These are phyloP conservation scores for Gallinago stenura DNA, from an alignment of 2,797 vertebrate genomes.

Conservation along the genomic window DNA sequence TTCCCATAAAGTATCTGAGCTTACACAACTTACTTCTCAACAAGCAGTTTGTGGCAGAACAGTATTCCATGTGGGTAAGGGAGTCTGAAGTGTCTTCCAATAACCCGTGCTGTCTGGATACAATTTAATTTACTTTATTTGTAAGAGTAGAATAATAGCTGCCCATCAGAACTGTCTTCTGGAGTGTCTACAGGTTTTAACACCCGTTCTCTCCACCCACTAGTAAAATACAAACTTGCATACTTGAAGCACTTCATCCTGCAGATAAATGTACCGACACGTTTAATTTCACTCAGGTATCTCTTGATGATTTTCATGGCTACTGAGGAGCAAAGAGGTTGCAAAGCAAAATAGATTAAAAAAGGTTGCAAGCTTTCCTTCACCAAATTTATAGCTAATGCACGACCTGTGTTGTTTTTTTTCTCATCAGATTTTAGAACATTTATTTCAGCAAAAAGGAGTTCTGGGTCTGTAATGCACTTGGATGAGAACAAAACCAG, in stretches of 20 bases:
- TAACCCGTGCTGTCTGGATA: neutral
- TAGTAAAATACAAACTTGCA: neutral
- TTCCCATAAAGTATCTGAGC: neutral
- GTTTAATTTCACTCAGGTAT: neutral
- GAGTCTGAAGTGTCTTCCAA: neutral
- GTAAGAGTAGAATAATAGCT: neutral
- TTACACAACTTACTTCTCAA: neutral
- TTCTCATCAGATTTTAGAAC: neutral
- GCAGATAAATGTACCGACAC: neutral
- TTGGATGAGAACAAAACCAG: neutral
- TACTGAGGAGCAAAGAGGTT: neutral
- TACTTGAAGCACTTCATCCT: neutral
- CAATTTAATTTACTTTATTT: neutral
- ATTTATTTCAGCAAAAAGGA: neutral
- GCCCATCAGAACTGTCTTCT: neutral
- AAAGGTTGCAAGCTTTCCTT: neutral
- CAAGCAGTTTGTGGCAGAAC: neutral
- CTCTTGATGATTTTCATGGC: neutral
- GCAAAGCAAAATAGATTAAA: neutral
- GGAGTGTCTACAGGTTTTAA: neutral
- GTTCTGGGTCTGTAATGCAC: neutral
- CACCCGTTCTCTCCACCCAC: neutral
- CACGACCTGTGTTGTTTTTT: neutral
- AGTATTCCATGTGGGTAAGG: neutral
- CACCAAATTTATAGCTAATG: neutral